Evolutionary conservation across 2,113 vertebrate genomes (phyloP), one percentile per base, ranked within the genome.

Genomic region (Aspidoscelis tigris): DNA sequence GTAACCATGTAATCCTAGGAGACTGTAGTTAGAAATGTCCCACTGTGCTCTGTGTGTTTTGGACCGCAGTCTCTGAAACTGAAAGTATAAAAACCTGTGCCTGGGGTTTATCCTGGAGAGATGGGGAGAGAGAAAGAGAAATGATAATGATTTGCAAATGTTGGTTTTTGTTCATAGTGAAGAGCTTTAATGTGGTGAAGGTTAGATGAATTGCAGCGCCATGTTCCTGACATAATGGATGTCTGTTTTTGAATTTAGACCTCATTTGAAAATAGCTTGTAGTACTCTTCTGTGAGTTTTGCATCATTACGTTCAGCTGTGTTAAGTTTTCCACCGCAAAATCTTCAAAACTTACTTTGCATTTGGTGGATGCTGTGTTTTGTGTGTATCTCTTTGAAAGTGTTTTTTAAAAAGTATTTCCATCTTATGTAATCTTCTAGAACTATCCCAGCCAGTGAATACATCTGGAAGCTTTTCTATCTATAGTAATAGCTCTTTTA

Each of bases 21-120:
- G 5, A 47, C 1, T 47, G 11, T 44, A 72, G 18, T 14, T 64
- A 33, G 20, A 70, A 81, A 55, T 14, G 68, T 4, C 7, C 39
- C 26, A 21, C 24, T 20, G 1, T 20, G 4, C 1, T 39, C 58
- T 55, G 76, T 43, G 21, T 44, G 55, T 44, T 44, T 65, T 43
- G 21, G 22, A 65, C 43, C 33, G 47, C 33, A 71, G 33, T 22
- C 41, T 47, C 82, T 85, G 83, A 92, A 92, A 84, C 66, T 87
- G 78, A 85, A 92, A 83, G 83, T 77, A 88, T 73, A 88, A 44
- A 50, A 87, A 89, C 44, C n/a, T 85, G 88, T 90, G 84, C 18
- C 58, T 70, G n/a, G 69, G 86, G 89, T 84, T 84, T 47, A 33
- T 0, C 21, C 18, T 5, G 1, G 12, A 75, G 88, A 80, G 84